A percentile compares a stretch with the other conserved stretches of the same genome.
Conservation (phyloP, 2,888 invertebrate species). For the Bugulina stolonifera region DNA sequence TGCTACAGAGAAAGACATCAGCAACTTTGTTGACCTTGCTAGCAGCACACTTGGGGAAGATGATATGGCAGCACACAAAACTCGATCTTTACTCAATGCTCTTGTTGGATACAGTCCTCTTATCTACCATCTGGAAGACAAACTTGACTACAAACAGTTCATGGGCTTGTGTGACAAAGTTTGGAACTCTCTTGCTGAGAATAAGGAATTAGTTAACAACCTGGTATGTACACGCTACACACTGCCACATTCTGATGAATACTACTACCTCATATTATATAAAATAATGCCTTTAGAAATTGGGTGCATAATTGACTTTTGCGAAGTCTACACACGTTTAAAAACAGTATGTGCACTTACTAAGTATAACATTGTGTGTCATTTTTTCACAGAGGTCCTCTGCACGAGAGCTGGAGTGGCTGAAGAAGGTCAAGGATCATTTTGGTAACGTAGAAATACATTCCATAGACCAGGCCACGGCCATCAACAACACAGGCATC, state of each 20-base stretch:
- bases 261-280: no score
- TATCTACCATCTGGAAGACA: conserved; percentile 32
- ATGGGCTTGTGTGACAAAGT: conserved; percentile 37
- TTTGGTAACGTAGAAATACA: conserved; percentile 44
- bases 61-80: conserved; percentile 10
- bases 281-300: no score
- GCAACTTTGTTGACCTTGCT: conserved; percentile 15
- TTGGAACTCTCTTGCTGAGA: conserved; percentile 37
- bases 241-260: no score
- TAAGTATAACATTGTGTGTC: not conserved
- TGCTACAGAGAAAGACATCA: conserved; percentile 15
- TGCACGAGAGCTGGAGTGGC: conserved; percentile 37
- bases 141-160: conserved; percentile 36
- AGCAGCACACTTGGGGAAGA: conserved; percentile 14
- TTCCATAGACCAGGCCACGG: conserved; percentile 38
- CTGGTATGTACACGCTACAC: conserved; percentile 35
- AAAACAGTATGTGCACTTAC: no score
- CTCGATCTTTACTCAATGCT: not conserved
- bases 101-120: conserved; percentile 7
- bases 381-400: conserved; percentile 33
- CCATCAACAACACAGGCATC: conserved; percentile 40
- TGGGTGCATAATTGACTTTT: no score
- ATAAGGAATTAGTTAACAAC: conserved; percentile 38
- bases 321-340: no score
- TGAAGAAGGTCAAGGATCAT: conserved; percentile 39